phyloP scores from a whole-genome alignment of 2,888 invertebrate genomes.

The Listrodromus nycthemerus region DNA sequence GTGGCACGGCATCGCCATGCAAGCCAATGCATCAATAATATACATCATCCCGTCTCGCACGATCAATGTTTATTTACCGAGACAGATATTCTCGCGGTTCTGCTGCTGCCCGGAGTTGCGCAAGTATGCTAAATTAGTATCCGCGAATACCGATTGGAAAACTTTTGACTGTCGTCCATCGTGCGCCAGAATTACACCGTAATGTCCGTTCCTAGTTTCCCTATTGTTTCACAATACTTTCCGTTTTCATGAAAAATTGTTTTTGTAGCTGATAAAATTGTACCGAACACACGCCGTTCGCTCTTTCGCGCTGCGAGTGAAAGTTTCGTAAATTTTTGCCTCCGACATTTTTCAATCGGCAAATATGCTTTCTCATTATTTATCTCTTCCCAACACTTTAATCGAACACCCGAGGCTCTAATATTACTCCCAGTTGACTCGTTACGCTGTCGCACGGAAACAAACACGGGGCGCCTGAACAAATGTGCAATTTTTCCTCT shows the following conservation, averaged over 20 bases:
- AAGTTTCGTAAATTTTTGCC: neutral
- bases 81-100: constrained; percentile 56
- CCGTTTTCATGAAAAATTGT: constrained; percentile 10
- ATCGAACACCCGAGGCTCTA: neutral
- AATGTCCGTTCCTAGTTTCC: neutral
- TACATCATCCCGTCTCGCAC: constrained; percentile 45
- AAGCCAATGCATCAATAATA: constrained; percentile 67
- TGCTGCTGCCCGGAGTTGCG: constrained; percentile 36
- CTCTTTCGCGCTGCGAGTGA: neutral
- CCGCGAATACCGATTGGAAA: constrained; percentile 40
- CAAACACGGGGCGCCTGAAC: constrained; percentile 48
- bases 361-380: constrained; percentile 2
- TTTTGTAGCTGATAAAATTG: neutral
- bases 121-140: constrained; percentile 56
- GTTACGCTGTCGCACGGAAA: constrained; percentile 16
- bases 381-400: neutral
- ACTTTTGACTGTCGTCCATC: neutral
- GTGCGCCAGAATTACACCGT: neutral
- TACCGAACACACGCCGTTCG: neutral
- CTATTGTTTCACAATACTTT: neutral
- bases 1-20: constrained; percentile 39
- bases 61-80: constrained; percentile 66
- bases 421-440: constrained; percentile 42
- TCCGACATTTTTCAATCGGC: constrained; percentile 15
- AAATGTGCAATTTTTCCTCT: constrained; percentile 57